Conservation (phyloP, 1,140 invertebrate species). For the Zophobas atratus region DNA sequence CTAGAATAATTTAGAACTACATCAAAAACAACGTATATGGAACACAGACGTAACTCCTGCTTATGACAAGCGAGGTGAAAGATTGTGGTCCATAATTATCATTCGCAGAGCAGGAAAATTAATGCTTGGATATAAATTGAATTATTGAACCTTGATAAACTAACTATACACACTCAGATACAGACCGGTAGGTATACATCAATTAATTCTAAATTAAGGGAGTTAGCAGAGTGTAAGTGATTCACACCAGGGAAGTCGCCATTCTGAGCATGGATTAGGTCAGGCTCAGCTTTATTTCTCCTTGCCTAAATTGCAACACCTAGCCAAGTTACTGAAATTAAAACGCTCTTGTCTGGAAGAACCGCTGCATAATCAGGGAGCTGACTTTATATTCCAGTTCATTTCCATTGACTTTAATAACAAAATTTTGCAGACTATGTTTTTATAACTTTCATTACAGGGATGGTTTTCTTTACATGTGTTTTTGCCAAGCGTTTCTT, state of each 20-base stretch:
- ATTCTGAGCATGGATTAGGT: not conserved
- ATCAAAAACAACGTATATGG: conserved; percentile 33
- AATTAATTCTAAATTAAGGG: conserved; percentile 15
- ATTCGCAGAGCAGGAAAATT: conserved; percentile 16
- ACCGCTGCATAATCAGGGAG: too few relatives aligned
- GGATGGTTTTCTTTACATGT: too few relatives aligned
- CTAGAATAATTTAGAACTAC: conserved; percentile 19
- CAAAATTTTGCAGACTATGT: too few relatives aligned
- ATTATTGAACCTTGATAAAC: conserved; percentile 18
- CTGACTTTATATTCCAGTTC: too few relatives aligned
- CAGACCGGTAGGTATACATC: not conserved
- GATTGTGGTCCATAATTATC: conserved; percentile 17
- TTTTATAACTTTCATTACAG: too few relatives aligned
- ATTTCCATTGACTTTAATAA: too few relatives aligned
- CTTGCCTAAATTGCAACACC: not conserved
- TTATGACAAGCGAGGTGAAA: conserved; percentile 39
- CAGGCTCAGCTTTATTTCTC: not conserved
- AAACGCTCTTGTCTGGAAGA: too few relatives aligned
- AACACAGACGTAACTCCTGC: conserved; percentile 18
- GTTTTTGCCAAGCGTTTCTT: too few relatives aligned
- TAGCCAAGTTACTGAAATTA: not conserved
- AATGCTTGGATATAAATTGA: not conserved
- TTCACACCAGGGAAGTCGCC: conserved; percentile 1
- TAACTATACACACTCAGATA: conserved; percentile 13
- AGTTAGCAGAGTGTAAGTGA: conserved; percentile 3